Evolutionary conservation across 2,888 invertebrate species (phyloP), one percentile per base, ranked within the genome.

Genomic region (Heliconius erato): DNA sequence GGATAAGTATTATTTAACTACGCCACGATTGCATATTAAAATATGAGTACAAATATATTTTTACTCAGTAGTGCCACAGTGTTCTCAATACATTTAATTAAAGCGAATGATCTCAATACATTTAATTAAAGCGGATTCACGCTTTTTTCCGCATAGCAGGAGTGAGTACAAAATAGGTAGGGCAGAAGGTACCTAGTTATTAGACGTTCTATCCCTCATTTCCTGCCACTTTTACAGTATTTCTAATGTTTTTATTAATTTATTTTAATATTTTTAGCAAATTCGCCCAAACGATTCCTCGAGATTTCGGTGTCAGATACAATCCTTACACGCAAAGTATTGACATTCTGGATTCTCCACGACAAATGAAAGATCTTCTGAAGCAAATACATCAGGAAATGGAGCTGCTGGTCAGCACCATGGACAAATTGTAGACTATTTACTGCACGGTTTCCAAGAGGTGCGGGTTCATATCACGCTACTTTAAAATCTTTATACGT

Each of bases 241-340:
- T 54, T 23, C 23, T 54, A 7, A 23, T 54, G 7, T 54, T 23
- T 54, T 23, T 19, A 54, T 23, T 23, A 54, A 65, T 28, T 12
- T 32, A 7, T 32, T 67, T 1, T 67, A 32, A n/a, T 82, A 23
- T 82, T 97, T 96, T 80, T 94, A 99, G 99, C 88, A 98, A 98
- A 97, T 99, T 98, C 91, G 98, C 99, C 0, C 97, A 98, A 86
- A 98, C 98, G 0, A 99, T 99, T 88, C 99, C 99, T 4, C 97
- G 99, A 77, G 98, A 98, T 79, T 99, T 99, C 90, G 98, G 98
- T 0, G 99, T 99, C 0, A 97, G 99, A 59, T 99, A 99, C 95
- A 99, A 99, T 91, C 97, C 99, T 0, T 99, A 99, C 95, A 99
- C 99, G 0, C 98, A 99, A 92, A 98, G 98, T 88, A 98, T 99